These are phyloP conservation scores for Hymenochirus boettgeri DNA, from an alignment of 2,113 vertebrate species.

Conservation along the genomic window DNA sequence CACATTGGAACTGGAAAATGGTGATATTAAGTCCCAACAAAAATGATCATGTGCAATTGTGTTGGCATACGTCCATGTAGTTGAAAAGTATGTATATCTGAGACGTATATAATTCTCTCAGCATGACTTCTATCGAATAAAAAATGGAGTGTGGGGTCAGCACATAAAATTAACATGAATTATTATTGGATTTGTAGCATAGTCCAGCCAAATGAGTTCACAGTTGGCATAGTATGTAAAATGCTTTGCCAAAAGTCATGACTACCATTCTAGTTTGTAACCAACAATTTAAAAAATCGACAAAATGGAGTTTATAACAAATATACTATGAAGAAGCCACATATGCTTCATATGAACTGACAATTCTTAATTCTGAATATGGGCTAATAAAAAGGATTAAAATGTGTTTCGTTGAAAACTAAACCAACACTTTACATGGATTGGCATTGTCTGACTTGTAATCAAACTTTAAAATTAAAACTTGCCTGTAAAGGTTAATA, in stretches of 20 bases:
- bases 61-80: slow-evolving; percentile 6
- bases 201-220: slow-evolving; percentile 10
- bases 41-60: not conserved
- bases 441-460: too few species aligned
- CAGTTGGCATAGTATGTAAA: slow-evolving; percentile 5
- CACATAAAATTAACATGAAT: slow-evolving; percentile 32
- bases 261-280: not conserved
- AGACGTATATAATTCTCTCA: not conserved
- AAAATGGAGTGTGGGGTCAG: slow-evolving; percentile 18
- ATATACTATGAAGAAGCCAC: too few species aligned
- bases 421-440: too few species aligned
- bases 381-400: too few species aligned
- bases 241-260: slow-evolving; percentile 10
- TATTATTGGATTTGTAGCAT: slow-evolving; percentile 18
- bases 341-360: too few species aligned
- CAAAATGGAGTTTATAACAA: not conserved
- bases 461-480: too few species aligned
- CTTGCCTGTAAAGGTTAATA: too few species aligned
- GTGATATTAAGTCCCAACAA: not conserved
- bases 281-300: slow-evolving; percentile 1
- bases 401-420: too few species aligned
- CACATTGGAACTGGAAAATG: not conserved
- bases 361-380: too few species aligned
- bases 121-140: slow-evolving; percentile 9
- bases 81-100: not conserved